Evolutionary conservation across 2,888 invertebrate genomes (phyloP).

Genomic region (Dendrolimus pini): DNA sequence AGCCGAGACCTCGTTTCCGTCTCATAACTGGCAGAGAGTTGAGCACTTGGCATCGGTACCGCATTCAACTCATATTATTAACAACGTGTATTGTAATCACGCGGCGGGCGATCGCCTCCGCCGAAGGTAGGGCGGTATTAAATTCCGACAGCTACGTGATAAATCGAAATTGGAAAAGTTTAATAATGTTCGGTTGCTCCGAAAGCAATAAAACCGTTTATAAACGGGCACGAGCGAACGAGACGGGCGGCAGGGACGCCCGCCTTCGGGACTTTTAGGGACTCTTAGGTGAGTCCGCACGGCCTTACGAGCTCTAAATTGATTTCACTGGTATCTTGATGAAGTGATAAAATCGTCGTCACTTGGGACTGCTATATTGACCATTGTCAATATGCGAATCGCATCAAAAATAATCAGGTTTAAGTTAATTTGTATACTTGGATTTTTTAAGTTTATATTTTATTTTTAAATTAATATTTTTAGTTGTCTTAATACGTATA

Average conservation of each 20-base stretch:
- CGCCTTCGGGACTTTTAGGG: conserved; percentile 72
- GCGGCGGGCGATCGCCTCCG: conserved; percentile 75
- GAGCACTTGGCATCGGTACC: conserved; percentile 30
- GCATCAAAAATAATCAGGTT: neutral
- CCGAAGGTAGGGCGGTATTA: conserved; percentile 77
- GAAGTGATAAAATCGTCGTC: conserved; percentile 57
- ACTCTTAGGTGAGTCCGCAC: conserved; percentile 64
- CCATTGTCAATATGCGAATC: neutral
- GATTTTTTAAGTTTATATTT: too few relatives aligned
- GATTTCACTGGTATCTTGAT: conserved; percentile 66
- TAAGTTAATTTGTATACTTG: too few relatives aligned
- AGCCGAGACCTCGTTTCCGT: conserved; percentile 8
- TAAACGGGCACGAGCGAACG: conserved; percentile 75
- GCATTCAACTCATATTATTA: conserved; percentile 67
- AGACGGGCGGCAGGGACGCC: conserved; percentile 71
- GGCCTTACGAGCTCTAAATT: conserved; percentile 62
- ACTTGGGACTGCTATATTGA: conserved; percentile 21
- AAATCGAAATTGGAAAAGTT: conserved; percentile 78
- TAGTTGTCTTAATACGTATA: too few relatives aligned
- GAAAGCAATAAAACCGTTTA: conserved; percentile 78
- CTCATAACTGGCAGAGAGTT: conserved; percentile 39
- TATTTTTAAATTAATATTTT: too few relatives aligned
- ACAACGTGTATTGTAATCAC: conserved; percentile 76
- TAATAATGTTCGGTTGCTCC: conserved; percentile 78
- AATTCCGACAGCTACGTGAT: conserved; percentile 78